Evolutionary conservation across 2,888 invertebrate genomes (phyloP), one percentile per base, ranked within the genome.

Genomic region (Steinernema carpocapsae): DNA sequence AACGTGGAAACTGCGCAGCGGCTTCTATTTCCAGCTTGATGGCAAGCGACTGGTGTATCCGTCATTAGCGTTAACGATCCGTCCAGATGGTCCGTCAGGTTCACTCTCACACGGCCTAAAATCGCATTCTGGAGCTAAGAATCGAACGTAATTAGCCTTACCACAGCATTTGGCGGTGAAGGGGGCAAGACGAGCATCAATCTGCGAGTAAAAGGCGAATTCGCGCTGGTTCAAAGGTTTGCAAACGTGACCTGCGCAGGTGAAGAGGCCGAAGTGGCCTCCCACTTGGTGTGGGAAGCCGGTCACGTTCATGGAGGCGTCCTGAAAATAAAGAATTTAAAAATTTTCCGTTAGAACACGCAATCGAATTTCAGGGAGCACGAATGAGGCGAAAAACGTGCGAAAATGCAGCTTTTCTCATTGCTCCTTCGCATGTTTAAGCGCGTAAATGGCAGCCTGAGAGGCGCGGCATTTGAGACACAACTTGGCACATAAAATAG

Each of bases 221-320:
- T 86, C 86, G 7, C 86, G 78, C 32, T 84, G 76, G 74, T 86
- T 86, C 71, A 84, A 74, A 0, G 86, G 86, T 74, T 86, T 86
- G 22, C 84, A 85, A 56, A 86, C 86, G 76, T 87, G 86, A 19
- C 84, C 85, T 48, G 79, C 80, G 73, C 83, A 84, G 32, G 77
- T 78, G n/a, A 86, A 76, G 29, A 86, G 81, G n/a, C 86, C 86
- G 74, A 86, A 85, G 75, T 86, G 86, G 14, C 86, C 85, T 59
- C 85, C 85, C 43, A 75, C 75, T 19, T 83, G 83, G 73, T 83
- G 83, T 10, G 77, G 77, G 70, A 83, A 83, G 24, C 83, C 83
- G 37, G 79, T 74, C 19, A 83, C 77, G 72, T 78, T 77, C 80
- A 83, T 81, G 37, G n/a, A n/a, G n/a, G n/a, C n/a, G n/a, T n/a